These are phyloP conservation scores for Rallus crepitans DNA, from an alignment of 2,797 vertebrate genomes.

Conservation along the genomic window DNA sequence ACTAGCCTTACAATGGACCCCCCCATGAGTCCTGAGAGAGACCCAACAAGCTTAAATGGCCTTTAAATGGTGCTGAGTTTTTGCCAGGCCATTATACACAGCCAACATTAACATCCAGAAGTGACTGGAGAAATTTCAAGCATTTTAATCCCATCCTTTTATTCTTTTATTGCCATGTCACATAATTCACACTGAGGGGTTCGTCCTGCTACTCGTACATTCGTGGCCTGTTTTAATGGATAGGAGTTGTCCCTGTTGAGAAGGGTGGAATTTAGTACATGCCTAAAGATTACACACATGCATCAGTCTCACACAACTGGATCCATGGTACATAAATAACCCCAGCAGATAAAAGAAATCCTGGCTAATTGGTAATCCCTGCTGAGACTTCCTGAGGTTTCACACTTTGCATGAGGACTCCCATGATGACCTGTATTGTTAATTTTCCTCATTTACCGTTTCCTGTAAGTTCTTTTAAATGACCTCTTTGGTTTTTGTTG, in stretches of 20 bases:
- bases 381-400: background rate
- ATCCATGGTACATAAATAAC: background rate
- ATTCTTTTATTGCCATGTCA: background rate
- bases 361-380: background rate
- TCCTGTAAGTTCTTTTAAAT: background rate
- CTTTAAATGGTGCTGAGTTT: background rate
- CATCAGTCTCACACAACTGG: background rate
- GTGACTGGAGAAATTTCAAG: constrained; percentile 8
- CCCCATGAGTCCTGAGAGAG: background rate
- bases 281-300: background rate
- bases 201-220: background rate
- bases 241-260: background rate
- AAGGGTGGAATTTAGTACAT: background rate
- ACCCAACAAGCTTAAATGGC: background rate
- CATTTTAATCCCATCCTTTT: background rate
- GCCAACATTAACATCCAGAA: background rate
- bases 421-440: background rate
- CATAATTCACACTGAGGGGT: background rate
- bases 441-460: background rate
- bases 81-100: constrained; percentile 3
- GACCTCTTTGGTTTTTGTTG: background rate
- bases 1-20: background rate
- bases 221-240: background rate
- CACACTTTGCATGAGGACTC: background rate
- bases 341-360: background rate